Evolutionary conservation across 2,797 vertebrate species (phyloP).

Genomic region (Fistularia tabacaria): DNA sequence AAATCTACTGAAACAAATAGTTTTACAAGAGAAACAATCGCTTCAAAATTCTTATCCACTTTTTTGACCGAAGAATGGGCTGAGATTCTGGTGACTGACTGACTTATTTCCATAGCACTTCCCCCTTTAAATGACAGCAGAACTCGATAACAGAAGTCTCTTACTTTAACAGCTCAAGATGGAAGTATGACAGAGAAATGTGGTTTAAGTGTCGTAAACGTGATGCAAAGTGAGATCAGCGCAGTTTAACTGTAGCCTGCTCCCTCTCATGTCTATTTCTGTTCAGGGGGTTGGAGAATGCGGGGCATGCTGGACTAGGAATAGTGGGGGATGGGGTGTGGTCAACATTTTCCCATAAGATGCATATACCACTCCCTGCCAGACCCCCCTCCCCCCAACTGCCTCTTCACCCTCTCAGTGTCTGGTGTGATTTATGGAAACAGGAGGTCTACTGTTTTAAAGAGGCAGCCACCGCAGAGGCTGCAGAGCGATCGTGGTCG

Average conservation of each 20-base stretch:
- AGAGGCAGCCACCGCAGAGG: conserved; percentile 1
- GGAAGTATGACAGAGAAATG: too few species aligned
- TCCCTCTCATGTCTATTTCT: conserved; percentile 49
- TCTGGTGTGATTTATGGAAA: conserved; percentile 55
- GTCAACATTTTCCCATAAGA: conserved; percentile 38
- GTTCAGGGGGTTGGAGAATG: conserved; percentile 50
- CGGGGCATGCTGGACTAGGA: conserved; percentile 33
- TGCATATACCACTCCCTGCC: conserved; percentile 11
- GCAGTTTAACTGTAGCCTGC: neutral
- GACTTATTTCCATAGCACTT: too few species aligned
- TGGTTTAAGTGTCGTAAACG: too few species aligned
- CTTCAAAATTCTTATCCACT: too few species aligned
- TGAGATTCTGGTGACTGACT: too few species aligned
- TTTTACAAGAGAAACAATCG: too few species aligned
- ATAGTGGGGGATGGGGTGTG: conserved; percentile 28
- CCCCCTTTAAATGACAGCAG: too few species aligned
- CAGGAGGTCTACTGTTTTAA: conserved; percentile 41
- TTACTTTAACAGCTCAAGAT: too few species aligned
- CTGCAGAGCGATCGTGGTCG: neutral
- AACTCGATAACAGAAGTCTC: too few species aligned
- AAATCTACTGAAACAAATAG: too few species aligned
- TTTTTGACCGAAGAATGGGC: too few species aligned
- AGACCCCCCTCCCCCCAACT: neutral
- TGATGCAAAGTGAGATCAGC: neutral
- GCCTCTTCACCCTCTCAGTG: conserved; percentile 40